phyloP scores from a whole-genome alignment of 2,888 invertebrate species.

The Azorinus chamasolen region DNA sequence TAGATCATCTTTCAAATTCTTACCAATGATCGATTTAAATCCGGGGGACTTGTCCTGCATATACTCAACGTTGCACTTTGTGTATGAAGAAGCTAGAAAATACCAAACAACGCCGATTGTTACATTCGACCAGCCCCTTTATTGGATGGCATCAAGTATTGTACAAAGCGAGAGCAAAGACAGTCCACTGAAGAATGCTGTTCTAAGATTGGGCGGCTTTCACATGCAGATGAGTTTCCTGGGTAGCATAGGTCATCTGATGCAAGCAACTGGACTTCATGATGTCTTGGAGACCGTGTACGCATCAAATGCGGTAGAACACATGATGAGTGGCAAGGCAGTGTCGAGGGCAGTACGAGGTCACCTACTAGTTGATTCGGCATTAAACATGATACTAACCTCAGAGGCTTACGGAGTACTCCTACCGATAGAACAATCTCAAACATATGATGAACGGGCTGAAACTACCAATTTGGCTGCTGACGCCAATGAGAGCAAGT shows the following conservation, averaged over 20 bases:
- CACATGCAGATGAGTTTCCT: conserved; percentile 41
- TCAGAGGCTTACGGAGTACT: too few relatives aligned
- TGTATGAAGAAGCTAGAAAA: conserved; percentile 45
- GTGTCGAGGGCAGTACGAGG: conserved; percentile 60
- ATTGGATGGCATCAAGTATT: conserved; percentile 47
- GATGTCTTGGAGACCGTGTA: conserved; percentile 37
- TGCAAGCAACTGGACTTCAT: conserved; percentile 35
- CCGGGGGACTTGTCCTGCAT: conserved; percentile 36
- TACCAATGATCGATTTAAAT: conserved; percentile 58
- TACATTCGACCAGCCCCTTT: conserved; percentile 56
- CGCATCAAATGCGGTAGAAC: conserved; percentile 12
- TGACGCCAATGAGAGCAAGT: too few relatives aligned
- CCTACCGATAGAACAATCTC: too few relatives aligned
- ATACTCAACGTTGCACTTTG: conserved; percentile 52
- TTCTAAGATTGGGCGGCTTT: conserved; percentile 44
- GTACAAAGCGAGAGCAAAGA: background rate
- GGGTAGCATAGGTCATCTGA: conserved; percentile 59
- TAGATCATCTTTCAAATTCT: conserved; percentile 6
- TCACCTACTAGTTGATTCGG: conserved; percentile 46
- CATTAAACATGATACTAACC: background rate
- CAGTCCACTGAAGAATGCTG: conserved; percentile 20
- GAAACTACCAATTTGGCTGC: too few relatives aligned
- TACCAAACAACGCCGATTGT: conserved; percentile 35
- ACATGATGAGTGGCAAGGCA: conserved; percentile 28
- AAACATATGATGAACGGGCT: too few relatives aligned